Percentiles rank a stretch among this genome's conserved stretches.
These are phyloP conservation scores for Zophobas morio DNA, from an alignment of 1,140 invertebrate species.

Conservation along the genomic window DNA sequence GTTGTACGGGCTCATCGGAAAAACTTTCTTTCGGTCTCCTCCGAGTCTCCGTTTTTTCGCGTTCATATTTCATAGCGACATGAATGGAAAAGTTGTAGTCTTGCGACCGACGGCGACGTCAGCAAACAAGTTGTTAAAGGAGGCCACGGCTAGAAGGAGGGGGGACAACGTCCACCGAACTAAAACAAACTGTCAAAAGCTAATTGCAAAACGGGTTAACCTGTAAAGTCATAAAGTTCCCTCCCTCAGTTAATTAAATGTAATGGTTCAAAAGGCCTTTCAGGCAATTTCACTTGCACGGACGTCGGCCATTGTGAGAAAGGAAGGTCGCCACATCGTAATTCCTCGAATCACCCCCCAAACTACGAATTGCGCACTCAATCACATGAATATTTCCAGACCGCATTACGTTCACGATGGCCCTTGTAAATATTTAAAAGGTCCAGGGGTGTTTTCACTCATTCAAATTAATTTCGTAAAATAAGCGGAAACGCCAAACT, in stretches of 20 bases:
- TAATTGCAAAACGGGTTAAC: conserved; percentile 56
- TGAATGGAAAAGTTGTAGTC: conserved; percentile 37
- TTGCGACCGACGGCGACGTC: conserved; percentile 18
- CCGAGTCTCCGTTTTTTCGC: conserved; percentile 17
- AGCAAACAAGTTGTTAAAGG: conserved; percentile 38
- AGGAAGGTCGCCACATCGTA: conserved; percentile 43
- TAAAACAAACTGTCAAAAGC: conserved; percentile 56
- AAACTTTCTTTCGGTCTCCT: conserved; percentile 23
- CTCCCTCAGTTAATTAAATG: conserved; percentile 59
- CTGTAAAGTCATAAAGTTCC: conserved; percentile 55
- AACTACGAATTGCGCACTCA: conserved; percentile 33
- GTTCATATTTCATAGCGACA: conserved; percentile 34
- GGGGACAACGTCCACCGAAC: conserved; percentile 27
- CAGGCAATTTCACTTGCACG: conserved; percentile 58
- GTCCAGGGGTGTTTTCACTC: conserved; percentile 38
- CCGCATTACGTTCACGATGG: conserved; percentile 36
- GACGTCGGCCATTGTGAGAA: conserved; percentile 54
- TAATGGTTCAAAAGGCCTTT: conserved; percentile 58
- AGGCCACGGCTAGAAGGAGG: neutral
- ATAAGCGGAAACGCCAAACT: neutral
- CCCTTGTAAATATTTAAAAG: conserved; percentile 49
- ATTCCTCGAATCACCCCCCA: conserved; percentile 44
- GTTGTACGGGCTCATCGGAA: neutral
- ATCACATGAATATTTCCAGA: conserved; percentile 14
- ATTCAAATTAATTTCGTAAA: neutral